Conservation (phyloP, 2,888 invertebrate species). For the Lottia gigantea region DNA sequence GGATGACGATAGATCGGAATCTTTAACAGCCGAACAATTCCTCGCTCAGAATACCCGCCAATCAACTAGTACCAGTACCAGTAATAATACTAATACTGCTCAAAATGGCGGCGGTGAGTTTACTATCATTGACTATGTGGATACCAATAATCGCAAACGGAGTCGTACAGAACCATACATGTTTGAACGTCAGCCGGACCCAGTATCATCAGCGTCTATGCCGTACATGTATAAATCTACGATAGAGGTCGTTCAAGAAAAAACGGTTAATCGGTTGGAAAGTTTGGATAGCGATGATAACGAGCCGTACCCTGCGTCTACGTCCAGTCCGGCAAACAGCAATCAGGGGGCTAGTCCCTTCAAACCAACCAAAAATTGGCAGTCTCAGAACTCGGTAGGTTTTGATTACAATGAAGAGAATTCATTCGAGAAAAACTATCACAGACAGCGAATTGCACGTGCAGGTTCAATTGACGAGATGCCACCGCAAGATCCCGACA, state of each 20-base stretch:
- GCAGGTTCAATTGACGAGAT: background rate
- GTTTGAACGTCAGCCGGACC: background rate
- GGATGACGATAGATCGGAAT: background rate
- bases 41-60: background rate
- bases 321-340: background rate
- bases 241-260: background rate
- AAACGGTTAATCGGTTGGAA: background rate
- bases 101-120: background rate
- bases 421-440: background rate
- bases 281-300: background rate
- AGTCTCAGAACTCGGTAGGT: background rate
- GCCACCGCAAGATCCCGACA: background rate
- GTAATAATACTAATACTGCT: too few species aligned
- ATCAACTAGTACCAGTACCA: background rate
- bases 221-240: background rate
- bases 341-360: background rate
- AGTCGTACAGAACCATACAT: background rate
- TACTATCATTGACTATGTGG: background rate
- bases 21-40: background rate
- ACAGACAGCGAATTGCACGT: background rate
- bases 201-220: background rate
- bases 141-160: background rate
- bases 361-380: background rate
- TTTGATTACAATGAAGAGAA: background rate
- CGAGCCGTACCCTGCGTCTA: background rate